Percentiles rank a stretch among this genome's conserved stretches.
These are phyloP conservation scores for Ornithorhynchus anatinus DNA, from an alignment of 2,113 vertebrate genomes.

Conservation along the genomic window DNA sequence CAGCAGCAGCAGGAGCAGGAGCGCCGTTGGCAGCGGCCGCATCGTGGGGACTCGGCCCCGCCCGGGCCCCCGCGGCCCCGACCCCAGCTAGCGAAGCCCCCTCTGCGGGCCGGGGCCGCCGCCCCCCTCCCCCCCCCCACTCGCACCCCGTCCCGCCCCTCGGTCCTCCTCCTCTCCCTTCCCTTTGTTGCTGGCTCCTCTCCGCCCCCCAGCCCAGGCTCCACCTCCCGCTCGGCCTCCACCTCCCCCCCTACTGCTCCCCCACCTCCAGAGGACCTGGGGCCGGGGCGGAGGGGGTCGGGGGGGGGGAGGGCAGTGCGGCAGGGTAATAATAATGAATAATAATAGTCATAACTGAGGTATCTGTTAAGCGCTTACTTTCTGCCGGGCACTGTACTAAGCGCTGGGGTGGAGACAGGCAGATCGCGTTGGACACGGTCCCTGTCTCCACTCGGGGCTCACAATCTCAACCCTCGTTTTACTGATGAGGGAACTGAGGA, in stretches of 20 bases:
- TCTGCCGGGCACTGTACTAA: too few species aligned
- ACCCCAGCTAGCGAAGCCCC: not conserved
- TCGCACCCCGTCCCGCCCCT: not conserved
- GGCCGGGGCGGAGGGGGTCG: not conserved
- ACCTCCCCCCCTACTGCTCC: not conserved
- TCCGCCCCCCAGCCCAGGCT: constrained; percentile 44
- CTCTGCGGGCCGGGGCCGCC: constrained; percentile 6
- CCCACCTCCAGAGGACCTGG: too few species aligned
- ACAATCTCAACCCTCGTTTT: too few species aligned
- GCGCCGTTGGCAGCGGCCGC: constrained; percentile 40
- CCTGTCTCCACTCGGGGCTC: too few species aligned
- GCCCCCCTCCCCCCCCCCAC: not conserved
- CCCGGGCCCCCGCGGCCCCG: not conserved
- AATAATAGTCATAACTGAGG: too few species aligned
- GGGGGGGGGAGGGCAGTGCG: not conserved
- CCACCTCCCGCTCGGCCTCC: not conserved
- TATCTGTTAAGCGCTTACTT: too few species aligned
- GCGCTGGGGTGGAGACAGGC: too few species aligned
- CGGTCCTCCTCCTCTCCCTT: not conserved
- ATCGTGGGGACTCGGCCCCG: constrained; percentile 39
- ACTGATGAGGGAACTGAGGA: too few species aligned
- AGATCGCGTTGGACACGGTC: too few species aligned
- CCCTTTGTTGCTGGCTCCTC: constrained; percentile 36
- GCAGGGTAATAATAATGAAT: too few species aligned
- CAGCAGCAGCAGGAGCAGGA: not conserved